A percentile compares a stretch with the other conserved stretches of the same genome.
phyloP scores from a whole-genome alignment of 2,888 invertebrate genomes.

The Caenorhabditis drosophilae region DNA sequence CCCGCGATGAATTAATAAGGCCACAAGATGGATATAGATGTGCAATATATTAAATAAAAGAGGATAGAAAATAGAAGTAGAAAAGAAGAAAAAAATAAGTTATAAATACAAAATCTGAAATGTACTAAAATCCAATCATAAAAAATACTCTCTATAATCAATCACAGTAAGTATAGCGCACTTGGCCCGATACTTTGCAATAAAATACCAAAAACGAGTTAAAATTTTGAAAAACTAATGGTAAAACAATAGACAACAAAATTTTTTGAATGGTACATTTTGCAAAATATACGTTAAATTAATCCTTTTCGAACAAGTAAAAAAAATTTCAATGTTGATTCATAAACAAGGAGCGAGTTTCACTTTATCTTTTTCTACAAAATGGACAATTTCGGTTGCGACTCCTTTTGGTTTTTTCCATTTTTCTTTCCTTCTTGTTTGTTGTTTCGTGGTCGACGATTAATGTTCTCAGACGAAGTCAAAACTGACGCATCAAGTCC shows the following conservation, averaged over 20 bases:
- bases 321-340: constrained; percentile 1
- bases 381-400: constrained; percentile 33
- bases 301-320: not conserved
- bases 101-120: constrained; percentile 7
- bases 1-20: constrained; percentile 1
- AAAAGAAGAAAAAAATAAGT: constrained; percentile 9
- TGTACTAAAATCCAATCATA: not conserved
- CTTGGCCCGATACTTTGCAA: constrained; percentile 5
- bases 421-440: constrained; percentile 28
- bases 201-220: not conserved
- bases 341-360: too few species aligned
- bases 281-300: constrained; percentile 1
- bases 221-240: too few species aligned
- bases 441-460: constrained; percentile 24
- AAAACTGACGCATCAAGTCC: constrained; percentile 54
- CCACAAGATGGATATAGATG: constrained; percentile 6
- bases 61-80: not conserved
- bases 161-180: constrained; percentile 37
- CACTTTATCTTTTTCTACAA: constrained; percentile 14
- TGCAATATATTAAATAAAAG: not conserved
- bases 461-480: constrained; percentile 26
- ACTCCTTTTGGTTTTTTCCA: constrained; percentile 22
- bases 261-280: constrained; percentile 8
- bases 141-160: not conserved
- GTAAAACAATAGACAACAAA: constrained; percentile 5